Percentiles rank a stretch among this genome's conserved stretches.
These are phyloP conservation scores for Echinarachnius parma DNA, from an alignment of 53 echinoderm and acorn worm genomes.

Conservation along the genomic window DNA sequence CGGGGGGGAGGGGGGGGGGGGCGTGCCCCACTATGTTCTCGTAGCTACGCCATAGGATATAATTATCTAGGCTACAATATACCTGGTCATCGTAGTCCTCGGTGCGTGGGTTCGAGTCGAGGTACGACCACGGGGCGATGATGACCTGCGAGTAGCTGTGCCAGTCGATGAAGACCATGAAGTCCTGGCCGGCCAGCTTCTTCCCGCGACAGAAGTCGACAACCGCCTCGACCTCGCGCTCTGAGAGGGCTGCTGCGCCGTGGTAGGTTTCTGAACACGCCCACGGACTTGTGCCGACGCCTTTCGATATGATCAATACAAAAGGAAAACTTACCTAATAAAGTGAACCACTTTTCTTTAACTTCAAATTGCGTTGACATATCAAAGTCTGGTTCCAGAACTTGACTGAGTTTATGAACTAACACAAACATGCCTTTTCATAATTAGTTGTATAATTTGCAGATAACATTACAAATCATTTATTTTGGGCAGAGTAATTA, in stretches of 20 bases:
- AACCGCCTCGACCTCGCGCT: conserved; percentile 58
- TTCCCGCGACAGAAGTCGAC: conserved; percentile 44
- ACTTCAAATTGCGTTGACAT: background rate
- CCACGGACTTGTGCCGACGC: conserved; percentile 64
- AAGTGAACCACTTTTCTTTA: background rate
- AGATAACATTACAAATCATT: background rate
- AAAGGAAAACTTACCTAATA: too few relatives aligned
- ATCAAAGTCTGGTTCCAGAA: background rate
- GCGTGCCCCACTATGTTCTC: too few relatives aligned
- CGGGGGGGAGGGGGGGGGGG: too few relatives aligned
- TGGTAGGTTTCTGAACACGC: conserved; percentile 66
- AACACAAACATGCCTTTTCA: too few relatives aligned
- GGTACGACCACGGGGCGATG: conserved; percentile 81
- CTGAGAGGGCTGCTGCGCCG: conserved; percentile 54
- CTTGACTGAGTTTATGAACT: too few relatives aligned
- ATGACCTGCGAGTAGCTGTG: conserved; percentile 81
- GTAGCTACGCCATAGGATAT: too few relatives aligned
- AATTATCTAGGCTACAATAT: too few relatives aligned
- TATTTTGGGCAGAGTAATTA: background rate
- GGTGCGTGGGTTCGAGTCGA: conserved; percentile 18
- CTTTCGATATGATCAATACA: too few relatives aligned
- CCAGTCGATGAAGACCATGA: conserved; percentile 77
- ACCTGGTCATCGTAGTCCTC: conserved; percentile 59
- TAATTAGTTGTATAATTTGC: background rate
- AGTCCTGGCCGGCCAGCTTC: conserved; percentile 43